These are phyloP conservation scores for Melinaea marsaeus DNA, from an alignment of 2,888 invertebrate genomes.

Conservation along the genomic window DNA sequence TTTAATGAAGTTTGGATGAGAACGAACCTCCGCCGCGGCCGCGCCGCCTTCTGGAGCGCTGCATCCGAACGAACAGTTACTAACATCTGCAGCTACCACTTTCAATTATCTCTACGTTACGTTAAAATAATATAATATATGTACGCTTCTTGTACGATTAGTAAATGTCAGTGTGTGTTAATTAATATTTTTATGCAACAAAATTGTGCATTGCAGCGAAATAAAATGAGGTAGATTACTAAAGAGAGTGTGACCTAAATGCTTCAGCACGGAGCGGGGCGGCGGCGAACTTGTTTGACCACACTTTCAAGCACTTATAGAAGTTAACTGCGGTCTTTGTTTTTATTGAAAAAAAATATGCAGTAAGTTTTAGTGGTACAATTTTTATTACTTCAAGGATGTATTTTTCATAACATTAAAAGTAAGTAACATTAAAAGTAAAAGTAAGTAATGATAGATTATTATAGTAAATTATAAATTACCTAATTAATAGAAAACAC, in stretches of 20 bases:
- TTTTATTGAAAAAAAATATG: constrained; percentile 30
- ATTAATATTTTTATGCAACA: constrained; percentile 3
- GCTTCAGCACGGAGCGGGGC: constrained; percentile 34
- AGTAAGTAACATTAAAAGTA: no score
- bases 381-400: no score
- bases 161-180: neutral
- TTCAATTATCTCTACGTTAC: no score
- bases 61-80: neutral
- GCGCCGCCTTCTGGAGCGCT: constrained; percentile 31
- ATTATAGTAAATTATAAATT: no score
- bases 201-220: constrained; percentile 9
- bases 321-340: constrained; percentile 13
- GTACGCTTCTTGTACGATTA: no score
- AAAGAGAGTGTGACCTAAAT: constrained; percentile 42
- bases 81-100: no score
- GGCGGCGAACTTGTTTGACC: constrained; percentile 27
- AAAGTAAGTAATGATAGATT: no score
- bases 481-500: no score
- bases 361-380: no score
- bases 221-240: constrained; percentile 10
- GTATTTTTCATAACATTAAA: no score
- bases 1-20: constrained; percentile 52
- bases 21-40: constrained; percentile 35
- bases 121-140: no score
- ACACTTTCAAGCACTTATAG: constrained; percentile 34